Evolutionary conservation across 2,113 vertebrate species (phyloP), one percentile per base, ranked within the genome.

Genomic region (Psilopsiagon aymara): DNA sequence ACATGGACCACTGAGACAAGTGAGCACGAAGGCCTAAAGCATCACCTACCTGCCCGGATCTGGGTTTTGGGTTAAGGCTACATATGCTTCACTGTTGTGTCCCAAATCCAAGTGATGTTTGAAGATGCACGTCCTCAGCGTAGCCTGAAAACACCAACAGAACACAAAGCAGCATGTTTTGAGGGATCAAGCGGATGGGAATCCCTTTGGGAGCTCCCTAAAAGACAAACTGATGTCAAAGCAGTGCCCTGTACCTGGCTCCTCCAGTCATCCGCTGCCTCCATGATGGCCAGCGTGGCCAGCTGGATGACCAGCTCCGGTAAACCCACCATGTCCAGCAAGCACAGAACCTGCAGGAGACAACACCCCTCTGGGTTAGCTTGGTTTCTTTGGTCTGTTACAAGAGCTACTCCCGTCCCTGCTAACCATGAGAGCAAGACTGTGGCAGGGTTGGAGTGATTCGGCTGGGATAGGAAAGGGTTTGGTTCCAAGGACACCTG

Each of bases 81-180:
- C 98, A 3, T 99, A 99, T 3, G 99, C 99, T 94, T 99, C 98
- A 2, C 79, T 98, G 94, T 99, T 99, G 98, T 99, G 99, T 68
- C 99, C 99, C 68, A 99, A 98, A 95, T 99, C 99, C 98, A 99
- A 97, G 73, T 99, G 99, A 91, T 99, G 99, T 78, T 99, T 99
- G 98, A 99, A 99, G 85, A 99, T 98, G 52, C 99, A 98, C 1
- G 99, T 99, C 98, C 99, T 99, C 92, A 99, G 97, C 35, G 99
- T 99, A 16, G 99, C 99, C 99, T 99, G 92, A 44, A 78, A 86
- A 62, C 62, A 89, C 55, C 76, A 44, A 43, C 43, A 82, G n/a
- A 69, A 59, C 39, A 78, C 25, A 86, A 57, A 59, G 7, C 18
- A 23, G 29, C 47, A 19, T 0, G 46, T 67, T 68, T 47, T 1